Evolutionary conservation across 2,797 vertebrate genomes (phyloP).

Genomic region (Phrynocephalus forsythii): DNA sequence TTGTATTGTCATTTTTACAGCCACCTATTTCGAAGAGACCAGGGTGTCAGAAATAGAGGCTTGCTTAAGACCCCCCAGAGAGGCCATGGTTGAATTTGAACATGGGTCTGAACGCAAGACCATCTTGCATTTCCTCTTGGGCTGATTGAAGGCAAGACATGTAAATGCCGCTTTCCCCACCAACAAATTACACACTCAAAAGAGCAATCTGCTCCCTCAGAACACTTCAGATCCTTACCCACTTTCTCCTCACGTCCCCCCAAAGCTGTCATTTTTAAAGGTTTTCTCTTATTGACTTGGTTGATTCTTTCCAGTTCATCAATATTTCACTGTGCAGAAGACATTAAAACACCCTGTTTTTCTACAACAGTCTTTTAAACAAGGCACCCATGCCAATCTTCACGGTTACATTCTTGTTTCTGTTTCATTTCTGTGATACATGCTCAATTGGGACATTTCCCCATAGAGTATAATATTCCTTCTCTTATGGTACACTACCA

Average conservation of each 20-base stretch:
- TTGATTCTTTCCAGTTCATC: not conserved
- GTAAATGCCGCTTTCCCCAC: conserved; percentile 29
- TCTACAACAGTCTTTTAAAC: not conserved
- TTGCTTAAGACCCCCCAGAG: not conserved
- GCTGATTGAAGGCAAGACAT: not conserved
- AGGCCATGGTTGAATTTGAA: conserved; percentile 18
- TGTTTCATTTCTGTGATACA: too few species aligned
- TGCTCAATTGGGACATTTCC: too few species aligned
- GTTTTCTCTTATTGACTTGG: not conserved
- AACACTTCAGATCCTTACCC: not conserved
- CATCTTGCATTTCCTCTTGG: not conserved
- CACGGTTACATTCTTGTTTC: too few species aligned
- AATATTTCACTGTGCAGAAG: not conserved
- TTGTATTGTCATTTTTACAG: conserved; percentile 42
- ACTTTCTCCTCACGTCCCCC: not conserved
- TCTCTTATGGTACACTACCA: not conserved
- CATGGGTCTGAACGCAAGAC: conserved; percentile 1
- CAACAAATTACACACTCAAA: not conserved
- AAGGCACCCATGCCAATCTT: too few species aligned
- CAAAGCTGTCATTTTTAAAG: conserved; percentile 1
- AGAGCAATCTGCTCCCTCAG: conserved; percentile 15
- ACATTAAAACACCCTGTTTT: not conserved
- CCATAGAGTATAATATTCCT: not conserved
- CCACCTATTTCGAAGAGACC: conserved; percentile 11
- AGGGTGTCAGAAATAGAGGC: not conserved